These are phyloP conservation scores for Daphoenositta chrysoptera DNA, from an alignment of 2,113 vertebrate species.

Conservation along the genomic window DNA sequence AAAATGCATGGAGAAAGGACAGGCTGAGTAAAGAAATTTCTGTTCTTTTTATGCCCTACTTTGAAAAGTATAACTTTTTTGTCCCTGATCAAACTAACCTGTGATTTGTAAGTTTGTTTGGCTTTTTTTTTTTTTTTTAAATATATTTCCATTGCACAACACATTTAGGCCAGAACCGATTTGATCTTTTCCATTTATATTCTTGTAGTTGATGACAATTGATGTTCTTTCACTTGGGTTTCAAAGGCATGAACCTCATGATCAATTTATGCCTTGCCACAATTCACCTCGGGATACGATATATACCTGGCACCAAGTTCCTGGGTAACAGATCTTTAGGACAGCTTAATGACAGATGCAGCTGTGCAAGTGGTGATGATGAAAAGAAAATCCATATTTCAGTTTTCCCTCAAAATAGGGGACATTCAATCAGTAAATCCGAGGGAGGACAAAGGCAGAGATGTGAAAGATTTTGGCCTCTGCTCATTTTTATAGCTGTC, in stretches of 20 bases:
- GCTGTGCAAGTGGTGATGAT: constrained; percentile 57
- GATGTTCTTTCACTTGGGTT: constrained; percentile 40
- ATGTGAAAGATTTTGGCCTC: constrained; percentile 24
- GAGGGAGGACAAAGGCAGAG: constrained; percentile 30
- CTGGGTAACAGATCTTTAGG: constrained; percentile 63
- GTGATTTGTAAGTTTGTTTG: neutral
- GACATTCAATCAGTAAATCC: constrained; percentile 53
- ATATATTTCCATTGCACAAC: neutral
- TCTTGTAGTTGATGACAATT: constrained; percentile 17
- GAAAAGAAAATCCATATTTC: constrained; percentile 70
- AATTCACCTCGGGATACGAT: constrained; percentile 42
- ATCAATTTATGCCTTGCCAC: constrained; percentile 57
- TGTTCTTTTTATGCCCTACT: neutral
- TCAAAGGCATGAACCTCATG: neutral
- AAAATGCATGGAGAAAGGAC: neutral
- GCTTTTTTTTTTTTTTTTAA: accelerated
- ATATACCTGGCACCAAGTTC: constrained; percentile 45
- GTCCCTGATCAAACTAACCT: neutral
- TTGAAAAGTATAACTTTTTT: neutral
- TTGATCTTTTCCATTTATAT: constrained; percentile 23
- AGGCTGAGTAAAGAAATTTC: neutral
- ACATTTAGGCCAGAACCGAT: neutral
- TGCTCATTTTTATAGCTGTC: constrained; percentile 41
- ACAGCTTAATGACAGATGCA: constrained; percentile 67
- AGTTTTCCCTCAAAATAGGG: constrained; percentile 35